Conservation (phyloP, 1,140 invertebrate genomes). For the Atta texana region DNA sequence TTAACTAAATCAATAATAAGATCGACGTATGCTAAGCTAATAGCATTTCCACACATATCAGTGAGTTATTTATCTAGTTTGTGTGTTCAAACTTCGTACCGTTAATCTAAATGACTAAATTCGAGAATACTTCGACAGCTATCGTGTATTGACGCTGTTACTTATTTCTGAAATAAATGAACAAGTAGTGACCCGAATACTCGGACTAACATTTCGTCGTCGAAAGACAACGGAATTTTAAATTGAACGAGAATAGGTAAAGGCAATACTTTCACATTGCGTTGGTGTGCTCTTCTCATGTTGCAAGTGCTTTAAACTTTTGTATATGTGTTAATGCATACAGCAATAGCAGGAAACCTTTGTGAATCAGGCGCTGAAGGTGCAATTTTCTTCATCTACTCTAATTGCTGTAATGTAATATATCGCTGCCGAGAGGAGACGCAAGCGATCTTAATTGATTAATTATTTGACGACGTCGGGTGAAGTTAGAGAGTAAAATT, state of each 20-base stretch:
- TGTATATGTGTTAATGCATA: background rate
- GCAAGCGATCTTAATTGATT: slow-evolving; percentile 35
- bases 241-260: background rate
- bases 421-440: background rate
- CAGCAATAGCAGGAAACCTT: background rate
- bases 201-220: slow-evolving; percentile 4
- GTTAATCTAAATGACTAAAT: slow-evolving; percentile 34
- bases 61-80: slow-evolving; percentile 46
- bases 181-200: slow-evolving; percentile 14
- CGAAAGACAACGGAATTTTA: slow-evolving; percentile 11
- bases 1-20: slow-evolving; percentile 42
- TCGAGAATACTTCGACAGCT: background rate
- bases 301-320: slow-evolving; percentile 1
- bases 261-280: background rate
- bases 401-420: slow-evolving; percentile 25
- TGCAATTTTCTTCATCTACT: slow-evolving; percentile 3
- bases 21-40: slow-evolving; percentile 19
- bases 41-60: background rate
- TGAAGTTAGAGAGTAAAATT: slow-evolving; percentile 41
- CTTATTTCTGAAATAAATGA: slow-evolving; percentile 43
- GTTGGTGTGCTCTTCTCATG: background rate
- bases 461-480: slow-evolving; percentile 45
- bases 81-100: background rate
- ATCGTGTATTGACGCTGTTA: background rate
- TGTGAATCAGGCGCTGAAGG: background rate